Base-by-base conservation (phyloP, 2,888 invertebrate genomes). In the Pyrochroa serraticornis region DNA sequence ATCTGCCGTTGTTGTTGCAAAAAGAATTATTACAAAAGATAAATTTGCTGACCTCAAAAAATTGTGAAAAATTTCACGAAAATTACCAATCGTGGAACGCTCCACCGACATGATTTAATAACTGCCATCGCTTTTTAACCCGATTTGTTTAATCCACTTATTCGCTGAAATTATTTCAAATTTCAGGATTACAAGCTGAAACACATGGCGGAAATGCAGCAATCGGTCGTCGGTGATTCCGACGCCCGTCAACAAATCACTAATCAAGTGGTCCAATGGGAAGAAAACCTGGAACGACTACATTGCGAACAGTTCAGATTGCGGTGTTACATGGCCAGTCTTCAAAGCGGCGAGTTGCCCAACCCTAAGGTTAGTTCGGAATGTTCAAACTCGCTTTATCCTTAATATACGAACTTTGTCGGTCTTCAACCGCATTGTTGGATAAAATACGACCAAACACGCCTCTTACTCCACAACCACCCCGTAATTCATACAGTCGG, bases 141-240 rank as follows among this genome's bases (percentile, higher is more conserved):
- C 22, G 22, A 22, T 22, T 22, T 22, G 22, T 22, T 22, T 22
- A 22, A 22, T 22, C 22, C 22, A 22, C 5, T 22, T 22, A 22
- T 22, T 22, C 5, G 22, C 22, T 22, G 22, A 22, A 10, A 35
- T 35, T 10, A 9, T n/a, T 35, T 2, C n/a, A 33, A 32, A 51
- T 60, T 75, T 71, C 82, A 97, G 97, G 97, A 97, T 82, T 92
- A 94, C 77, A 97, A 97, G 80, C 83, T 97, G 82, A 95, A 95
- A 79, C 96, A 97, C 77, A 97, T 97, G 97, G 96, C 97, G n/a
- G 97, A 97, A 79, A 84, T 97, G 73, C 97, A 97, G 80, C 90
- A 96, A 81, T 93, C 95, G n/a, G 96, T 97, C 51, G 94, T 96
- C 31, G 90, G 93, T 45, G 97, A 97, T 79, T 89, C 92, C 44